Base-by-base conservation (phyloP, 2,888 invertebrate genomes). In the Monochamus alternatus region DNA sequence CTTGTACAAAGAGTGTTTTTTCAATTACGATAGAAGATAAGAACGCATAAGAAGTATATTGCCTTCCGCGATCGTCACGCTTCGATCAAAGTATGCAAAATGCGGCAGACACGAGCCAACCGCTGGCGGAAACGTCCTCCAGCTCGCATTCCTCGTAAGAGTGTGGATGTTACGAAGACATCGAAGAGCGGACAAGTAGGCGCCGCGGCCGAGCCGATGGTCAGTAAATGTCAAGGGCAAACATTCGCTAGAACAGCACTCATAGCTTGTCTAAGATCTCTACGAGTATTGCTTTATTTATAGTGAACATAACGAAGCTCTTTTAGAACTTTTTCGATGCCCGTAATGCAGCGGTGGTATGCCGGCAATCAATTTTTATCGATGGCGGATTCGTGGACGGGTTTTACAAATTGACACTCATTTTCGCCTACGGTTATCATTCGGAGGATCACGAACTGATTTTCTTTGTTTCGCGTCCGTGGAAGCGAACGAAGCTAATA, bases 221-320 rank as follows among this genome's bases (percentile, higher is more conserved):
- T 85, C 85, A 85, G 80, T 82, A 83, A 85, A 85, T 84, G 85
- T 84, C 85, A 85, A 85, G 85, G 85, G 81, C 85, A 84, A 79
- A 82, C 82, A 81, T 83, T 83, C 82, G 81, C 82, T 82, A 82
- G 81, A 79, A 81, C 79, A 83, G 79, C 80, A 81, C 78, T 76
- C 77, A 75, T 71, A 60, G 80, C 81, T 83, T 81, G 83, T 83
- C 83, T 83, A 82, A 81, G 81, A 81, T 81, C 80, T 78, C 79
- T 79, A 81, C 79, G 80, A 81, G 77, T 76, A 75, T 81, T 79
- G 76, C 77, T 80, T 81, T 81, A 80, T 82, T 81, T 83, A 81
- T 80, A 78, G 75, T 70, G 73, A 77, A 79, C 79, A 72, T 79
- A 76, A 77, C 79, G 65, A 79, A 75, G 73, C 69, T 75, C 73